These are phyloP conservation scores for Athetis lepigone DNA, from an alignment of 2,888 invertebrate species.

Conservation along the genomic window DNA sequence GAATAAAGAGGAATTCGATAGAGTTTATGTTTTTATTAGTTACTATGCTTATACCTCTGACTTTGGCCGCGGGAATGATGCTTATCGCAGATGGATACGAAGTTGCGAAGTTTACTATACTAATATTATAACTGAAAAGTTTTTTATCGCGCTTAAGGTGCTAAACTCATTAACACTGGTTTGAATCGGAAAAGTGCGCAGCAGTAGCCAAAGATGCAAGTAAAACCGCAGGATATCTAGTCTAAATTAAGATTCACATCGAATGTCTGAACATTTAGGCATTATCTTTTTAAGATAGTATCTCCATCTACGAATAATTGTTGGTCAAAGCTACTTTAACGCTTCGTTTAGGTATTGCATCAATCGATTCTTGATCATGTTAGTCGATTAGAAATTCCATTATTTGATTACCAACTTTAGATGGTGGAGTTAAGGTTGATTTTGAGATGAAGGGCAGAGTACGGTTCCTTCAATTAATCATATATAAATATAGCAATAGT, in stretches of 20 bases:
- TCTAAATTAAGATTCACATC: slow-evolving; percentile 37
- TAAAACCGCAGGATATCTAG: too few species aligned
- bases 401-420: slow-evolving; percentile 21
- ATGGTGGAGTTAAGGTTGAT: slow-evolving; percentile 11
- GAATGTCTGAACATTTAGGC: slow-evolving; percentile 39
- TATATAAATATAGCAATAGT: slow-evolving; percentile 38
- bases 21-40: slow-evolving; percentile 32
- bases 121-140: too few species aligned
- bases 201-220: too few species aligned
- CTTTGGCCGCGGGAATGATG: too few species aligned
- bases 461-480: slow-evolving; percentile 39
- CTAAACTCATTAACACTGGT: too few species aligned
- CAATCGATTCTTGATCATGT: slow-evolving; percentile 58
- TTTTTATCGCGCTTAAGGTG: too few species aligned
- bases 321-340: slow-evolving; percentile 56
- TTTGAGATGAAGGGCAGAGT: background rate
- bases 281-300: slow-evolving; percentile 52
- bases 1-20: slow-evolving; percentile 40
- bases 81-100: too few species aligned
- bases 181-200: too few species aligned
- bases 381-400: slow-evolving; percentile 27
- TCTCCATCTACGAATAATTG: slow-evolving; percentile 56
- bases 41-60: background rate
- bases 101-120: too few species aligned
- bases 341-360: slow-evolving; percentile 54